Conservation (phyloP, 2,113 vertebrate genomes). For the Centropus bengalensis region DNA sequence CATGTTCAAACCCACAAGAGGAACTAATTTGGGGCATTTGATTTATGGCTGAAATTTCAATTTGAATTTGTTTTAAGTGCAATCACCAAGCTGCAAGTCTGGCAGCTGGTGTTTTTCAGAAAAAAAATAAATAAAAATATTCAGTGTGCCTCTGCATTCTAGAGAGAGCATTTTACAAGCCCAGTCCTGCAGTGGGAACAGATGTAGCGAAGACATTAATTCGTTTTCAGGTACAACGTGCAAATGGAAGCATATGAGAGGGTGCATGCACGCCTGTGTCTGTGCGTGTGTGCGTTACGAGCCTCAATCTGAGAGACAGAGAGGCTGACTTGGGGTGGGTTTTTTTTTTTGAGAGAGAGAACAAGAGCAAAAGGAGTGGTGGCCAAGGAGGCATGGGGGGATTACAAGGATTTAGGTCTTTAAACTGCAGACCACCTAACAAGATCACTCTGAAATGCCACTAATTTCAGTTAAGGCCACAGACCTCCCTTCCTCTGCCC, state of each 20-base stretch:
- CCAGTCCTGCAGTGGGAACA: conserved; percentile 74
- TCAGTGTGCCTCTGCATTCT: conserved; percentile 22
- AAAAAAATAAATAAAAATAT: conserved; percentile 67
- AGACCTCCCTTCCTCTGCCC: conserved; percentile 82
- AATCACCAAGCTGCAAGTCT: conserved; percentile 51
- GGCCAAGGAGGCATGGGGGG: conserved; percentile 75
- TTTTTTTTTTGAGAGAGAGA: conserved; percentile 37
- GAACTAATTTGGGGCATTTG: conserved; percentile 68
- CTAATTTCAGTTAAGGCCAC: conserved; percentile 91
- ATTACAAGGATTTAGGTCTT: conserved; percentile 86
- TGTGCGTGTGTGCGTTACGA: background rate
- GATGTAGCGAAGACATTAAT: conserved; percentile 69
- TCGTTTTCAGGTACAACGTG: conserved; percentile 73
- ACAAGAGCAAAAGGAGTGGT: conserved; percentile 71
- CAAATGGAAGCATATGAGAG: conserved; percentile 10
- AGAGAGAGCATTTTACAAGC: conserved; percentile 76
- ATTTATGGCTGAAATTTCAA: conserved; percentile 66
- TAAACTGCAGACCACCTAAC: conserved; percentile 89
- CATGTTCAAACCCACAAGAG: conserved; percentile 68
- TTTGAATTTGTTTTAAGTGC: conserved; percentile 64
- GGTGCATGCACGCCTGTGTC: background rate
- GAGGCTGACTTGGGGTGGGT: conserved; percentile 28
- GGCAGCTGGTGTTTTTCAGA: conserved; percentile 57
- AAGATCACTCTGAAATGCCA: conserved; percentile 88
- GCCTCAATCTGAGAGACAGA: conserved; percentile 21